These are phyloP conservation scores for Rousettus madagascariensis DNA, from an alignment of 2,797 vertebrate genomes.

Conservation along the genomic window DNA sequence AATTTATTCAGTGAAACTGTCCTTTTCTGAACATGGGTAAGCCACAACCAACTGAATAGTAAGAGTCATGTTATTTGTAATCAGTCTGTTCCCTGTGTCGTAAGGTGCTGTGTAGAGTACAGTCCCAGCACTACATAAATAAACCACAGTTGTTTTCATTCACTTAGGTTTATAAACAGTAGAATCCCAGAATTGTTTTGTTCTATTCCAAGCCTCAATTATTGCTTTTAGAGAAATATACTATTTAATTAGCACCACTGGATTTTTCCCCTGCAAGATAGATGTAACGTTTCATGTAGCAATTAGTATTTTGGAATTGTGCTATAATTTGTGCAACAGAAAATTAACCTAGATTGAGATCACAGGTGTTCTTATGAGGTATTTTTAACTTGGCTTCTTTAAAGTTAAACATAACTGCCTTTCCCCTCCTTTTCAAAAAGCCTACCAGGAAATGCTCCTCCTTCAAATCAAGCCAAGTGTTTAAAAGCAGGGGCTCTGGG, in stretches of 20 bases:
- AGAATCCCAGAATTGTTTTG: constrained; percentile 38
- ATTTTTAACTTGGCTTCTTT: constrained; percentile 48
- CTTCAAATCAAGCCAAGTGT: neutral
- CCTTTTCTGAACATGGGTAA: constrained; percentile 60
- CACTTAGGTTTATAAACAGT: constrained; percentile 58
- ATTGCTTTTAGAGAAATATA: constrained; percentile 65
- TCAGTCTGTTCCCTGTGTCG: neutral
- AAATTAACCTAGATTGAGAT: constrained; percentile 30
- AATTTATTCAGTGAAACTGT: constrained; percentile 49
- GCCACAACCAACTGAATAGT: constrained; percentile 37
- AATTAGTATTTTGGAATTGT: constrained; percentile 28
- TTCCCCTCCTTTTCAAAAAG: constrained; percentile 40
- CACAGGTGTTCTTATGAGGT: constrained; percentile 2
- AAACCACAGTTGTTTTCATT: constrained; percentile 50
- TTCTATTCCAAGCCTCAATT: constrained; percentile 54
- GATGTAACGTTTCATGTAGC: constrained; percentile 45
- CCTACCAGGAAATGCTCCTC: neutral
- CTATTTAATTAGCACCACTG: constrained; percentile 63
- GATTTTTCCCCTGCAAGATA: constrained; percentile 4
- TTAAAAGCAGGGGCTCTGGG: neutral
- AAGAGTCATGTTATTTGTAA: neutral
- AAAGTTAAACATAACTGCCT: constrained; percentile 20
- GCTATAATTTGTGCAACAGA: neutral
- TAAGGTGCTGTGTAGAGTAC: neutral
- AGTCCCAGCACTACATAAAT: constrained; percentile 33